Percentiles rank a stretch among this genome's conserved stretches.
Conservation (phyloP, 2,113 vertebrate species). For the Lepus americanus region DNA sequence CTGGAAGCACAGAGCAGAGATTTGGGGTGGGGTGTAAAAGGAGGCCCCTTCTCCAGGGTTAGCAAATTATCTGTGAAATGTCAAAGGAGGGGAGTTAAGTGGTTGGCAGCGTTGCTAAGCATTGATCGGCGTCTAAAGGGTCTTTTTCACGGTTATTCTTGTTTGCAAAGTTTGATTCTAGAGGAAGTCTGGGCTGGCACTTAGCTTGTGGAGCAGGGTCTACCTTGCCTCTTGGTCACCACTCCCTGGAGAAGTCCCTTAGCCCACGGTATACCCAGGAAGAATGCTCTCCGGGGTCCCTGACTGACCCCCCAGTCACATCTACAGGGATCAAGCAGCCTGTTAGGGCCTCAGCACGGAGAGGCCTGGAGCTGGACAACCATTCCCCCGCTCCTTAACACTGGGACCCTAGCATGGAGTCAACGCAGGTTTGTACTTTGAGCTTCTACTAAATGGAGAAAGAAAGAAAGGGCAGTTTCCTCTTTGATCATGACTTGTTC, state of each 20-base stretch:
- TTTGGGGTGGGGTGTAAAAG: not conserved
- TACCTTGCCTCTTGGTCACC: not conserved
- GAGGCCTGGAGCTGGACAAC: not conserved
- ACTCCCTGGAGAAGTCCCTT: not conserved
- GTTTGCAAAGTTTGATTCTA: slow-evolving; percentile 38
- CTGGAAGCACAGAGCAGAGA: not conserved
- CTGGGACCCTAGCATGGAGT: not conserved
- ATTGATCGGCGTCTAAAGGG: slow-evolving; percentile 20
- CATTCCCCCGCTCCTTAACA: not conserved
- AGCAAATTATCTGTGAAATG: not conserved
- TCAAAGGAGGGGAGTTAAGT: not conserved
- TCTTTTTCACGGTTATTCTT: slow-evolving; percentile 71
- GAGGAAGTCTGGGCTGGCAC: not conserved
- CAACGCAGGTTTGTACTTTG: not conserved
- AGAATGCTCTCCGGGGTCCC: accelerated
- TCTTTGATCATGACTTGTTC: not conserved
- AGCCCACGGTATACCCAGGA: not conserved
- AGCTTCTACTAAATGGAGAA: not conserved
- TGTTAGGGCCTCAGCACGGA: not conserved
- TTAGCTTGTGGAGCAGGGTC: not conserved
- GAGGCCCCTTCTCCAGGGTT: not conserved
- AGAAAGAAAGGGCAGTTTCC: not conserved
- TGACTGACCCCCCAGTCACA: not conserved
- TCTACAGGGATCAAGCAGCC: no score
- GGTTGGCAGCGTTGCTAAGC: not conserved